Percentiles rank a stretch among this genome's conserved stretches.
phyloP scores from a whole-genome alignment of 2,888 invertebrate genomes.

The Hecatera dysodea region DNA sequence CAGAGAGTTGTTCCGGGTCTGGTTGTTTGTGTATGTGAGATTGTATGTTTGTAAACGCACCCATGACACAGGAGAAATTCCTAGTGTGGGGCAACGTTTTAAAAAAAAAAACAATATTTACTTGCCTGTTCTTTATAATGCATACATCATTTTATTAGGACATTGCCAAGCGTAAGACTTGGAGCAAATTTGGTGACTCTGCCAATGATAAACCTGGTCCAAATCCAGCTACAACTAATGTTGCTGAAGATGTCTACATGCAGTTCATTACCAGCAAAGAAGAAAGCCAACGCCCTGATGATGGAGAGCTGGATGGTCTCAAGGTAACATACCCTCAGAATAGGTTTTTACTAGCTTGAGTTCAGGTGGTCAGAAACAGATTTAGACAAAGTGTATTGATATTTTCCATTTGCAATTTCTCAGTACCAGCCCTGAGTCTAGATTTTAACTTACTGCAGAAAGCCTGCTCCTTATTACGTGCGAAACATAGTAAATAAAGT shows the following conservation, averaged over 20 bases:
- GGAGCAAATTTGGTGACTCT: slow-evolving; percentile 98
- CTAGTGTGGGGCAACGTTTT: no score
- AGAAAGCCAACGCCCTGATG: slow-evolving; percentile 96
- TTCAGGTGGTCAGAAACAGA: background rate
- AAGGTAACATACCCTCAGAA: slow-evolving; percentile 87
- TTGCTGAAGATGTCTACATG: slow-evolving; percentile 98
- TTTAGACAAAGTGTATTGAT: no score
- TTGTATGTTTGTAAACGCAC: no score
- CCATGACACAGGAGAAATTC: no score
- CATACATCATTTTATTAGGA: slow-evolving; percentile 84
- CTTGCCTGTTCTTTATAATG: background rate
- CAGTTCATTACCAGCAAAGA: slow-evolving; percentile 97
- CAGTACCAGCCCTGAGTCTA: no score
- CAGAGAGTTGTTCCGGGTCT: no score
- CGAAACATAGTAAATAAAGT: no score
- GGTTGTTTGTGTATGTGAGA: no score
- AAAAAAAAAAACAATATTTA: background rate
- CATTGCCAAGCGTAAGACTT: slow-evolving; percentile 97
- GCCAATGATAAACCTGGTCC: slow-evolving; percentile 98
- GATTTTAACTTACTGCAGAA: no score
- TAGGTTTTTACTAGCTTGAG: background rate
- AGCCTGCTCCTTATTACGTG: no score
- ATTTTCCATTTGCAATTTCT: no score
- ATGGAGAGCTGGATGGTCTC: slow-evolving; percentile 95
- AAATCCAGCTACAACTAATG: slow-evolving; percentile 99